phyloP scores from a whole-genome alignment of 2,888 invertebrate genomes.

The Melanophora roralis region DNA sequence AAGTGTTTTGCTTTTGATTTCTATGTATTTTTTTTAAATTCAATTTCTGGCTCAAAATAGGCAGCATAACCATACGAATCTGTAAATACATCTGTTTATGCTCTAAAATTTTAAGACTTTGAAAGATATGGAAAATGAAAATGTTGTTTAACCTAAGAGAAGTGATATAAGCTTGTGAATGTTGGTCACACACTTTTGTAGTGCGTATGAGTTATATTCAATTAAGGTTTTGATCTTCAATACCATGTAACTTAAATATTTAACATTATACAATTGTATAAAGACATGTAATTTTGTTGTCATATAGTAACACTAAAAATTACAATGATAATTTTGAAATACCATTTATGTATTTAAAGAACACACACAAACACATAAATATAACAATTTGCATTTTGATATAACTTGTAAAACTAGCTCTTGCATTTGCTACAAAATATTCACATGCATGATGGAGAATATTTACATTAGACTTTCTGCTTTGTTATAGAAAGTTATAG shows the following conservation, averaged over 20 bases:
- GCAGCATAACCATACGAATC: too few relatives aligned
- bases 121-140: neutral
- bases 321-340: constrained; percentile 17
- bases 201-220: constrained; percentile 18
- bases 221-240: constrained; percentile 22
- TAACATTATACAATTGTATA: neutral
- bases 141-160: neutral
- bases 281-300: constrained; percentile 51
- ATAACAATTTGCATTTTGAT: too few relatives aligned
- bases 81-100: too few relatives aligned
- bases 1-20: too few relatives aligned
- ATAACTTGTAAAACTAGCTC: too few relatives aligned
- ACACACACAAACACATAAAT: neutral
- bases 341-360: neutral
- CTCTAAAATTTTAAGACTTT: neutral
- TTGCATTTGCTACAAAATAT: too few relatives aligned
- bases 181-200: neutral
- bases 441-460: too few relatives aligned
- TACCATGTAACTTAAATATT: constrained; percentile 5
- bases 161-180: neutral
- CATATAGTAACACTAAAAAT: constrained; percentile 30
- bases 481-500: too few relatives aligned
- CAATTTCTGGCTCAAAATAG: too few relatives aligned
- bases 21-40: too few relatives aligned
- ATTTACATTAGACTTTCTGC: too few relatives aligned